Evolutionary conservation across 2,113 vertebrate genomes (phyloP).

Genomic region (Gobio gobio): DNA sequence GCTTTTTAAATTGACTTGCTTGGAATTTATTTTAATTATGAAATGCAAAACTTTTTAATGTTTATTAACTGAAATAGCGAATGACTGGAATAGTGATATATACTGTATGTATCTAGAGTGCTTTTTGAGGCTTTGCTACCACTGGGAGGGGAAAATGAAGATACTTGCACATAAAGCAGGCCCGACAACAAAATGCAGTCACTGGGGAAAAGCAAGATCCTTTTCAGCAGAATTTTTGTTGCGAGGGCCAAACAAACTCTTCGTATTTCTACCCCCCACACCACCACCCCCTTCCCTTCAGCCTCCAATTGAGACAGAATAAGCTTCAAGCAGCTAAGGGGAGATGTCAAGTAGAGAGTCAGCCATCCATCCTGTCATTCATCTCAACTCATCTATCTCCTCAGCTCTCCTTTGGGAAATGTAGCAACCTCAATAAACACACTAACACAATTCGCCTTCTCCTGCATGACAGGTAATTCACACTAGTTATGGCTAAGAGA

Average conservation of each 20-base stretch:
- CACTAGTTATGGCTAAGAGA: slow-evolving; percentile 40
- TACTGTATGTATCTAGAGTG: background rate
- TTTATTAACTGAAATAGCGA: background rate
- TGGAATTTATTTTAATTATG: background rate
- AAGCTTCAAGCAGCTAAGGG: background rate
- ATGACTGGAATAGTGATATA: background rate
- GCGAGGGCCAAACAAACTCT: slow-evolving; percentile 23
- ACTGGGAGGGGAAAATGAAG: background rate
- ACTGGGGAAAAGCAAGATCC: slow-evolving; percentile 10
- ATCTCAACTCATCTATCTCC: slow-evolving; percentile 34
- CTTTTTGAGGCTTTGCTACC: background rate
- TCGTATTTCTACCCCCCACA: background rate
- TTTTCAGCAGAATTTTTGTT: slow-evolving; percentile 35
- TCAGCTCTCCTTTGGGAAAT: slow-evolving; percentile 50
- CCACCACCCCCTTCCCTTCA: background rate
- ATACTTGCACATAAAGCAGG: slow-evolving; percentile 30
- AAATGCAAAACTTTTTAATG: background rate
- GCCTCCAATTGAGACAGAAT: slow-evolving; percentile 14
- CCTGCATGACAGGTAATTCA: slow-evolving; percentile 35
- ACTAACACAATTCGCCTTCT: slow-evolving; percentile 35
- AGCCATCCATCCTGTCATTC: slow-evolving; percentile 41
- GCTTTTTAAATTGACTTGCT: background rate
- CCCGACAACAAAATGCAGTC: slow-evolving; percentile 25
- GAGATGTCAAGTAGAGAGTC: slow-evolving; percentile 11
- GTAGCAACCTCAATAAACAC: slow-evolving; percentile 41